A percentile compares a stretch with the other conserved stretches of the same genome.
These are phyloP conservation scores for Eudemis profundana DNA, from an alignment of 2,888 invertebrate species.

Conservation along the genomic window DNA sequence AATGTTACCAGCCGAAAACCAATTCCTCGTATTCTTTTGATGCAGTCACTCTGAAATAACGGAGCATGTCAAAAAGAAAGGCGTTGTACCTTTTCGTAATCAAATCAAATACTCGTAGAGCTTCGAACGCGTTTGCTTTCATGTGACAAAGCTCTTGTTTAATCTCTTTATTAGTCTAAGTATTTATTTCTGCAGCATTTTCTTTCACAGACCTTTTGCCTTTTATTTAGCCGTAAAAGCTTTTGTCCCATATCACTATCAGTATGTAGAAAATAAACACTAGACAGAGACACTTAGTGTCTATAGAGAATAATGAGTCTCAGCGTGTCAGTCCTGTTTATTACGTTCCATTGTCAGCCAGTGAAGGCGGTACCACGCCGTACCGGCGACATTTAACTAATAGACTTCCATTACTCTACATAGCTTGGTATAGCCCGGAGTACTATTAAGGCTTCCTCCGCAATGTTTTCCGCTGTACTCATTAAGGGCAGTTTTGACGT, in stretches of 20 bases:
- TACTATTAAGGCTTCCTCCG: conserved; percentile 41
- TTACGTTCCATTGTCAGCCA: neutral
- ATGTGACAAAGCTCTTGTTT: neutral
- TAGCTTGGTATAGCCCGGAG: conserved; percentile 8
- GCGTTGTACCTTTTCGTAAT: neutral
- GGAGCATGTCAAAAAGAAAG: conserved; percentile 2
- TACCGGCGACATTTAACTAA: conserved; percentile 35
- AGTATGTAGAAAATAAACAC: neutral
- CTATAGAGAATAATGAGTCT: neutral
- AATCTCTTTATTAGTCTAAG: neutral
- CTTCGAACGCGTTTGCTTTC: conserved; percentile 1
- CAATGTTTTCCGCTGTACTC: conserved; percentile 60
- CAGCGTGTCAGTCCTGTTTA: neutral
- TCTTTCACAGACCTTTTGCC: neutral
- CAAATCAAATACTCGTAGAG: neutral
- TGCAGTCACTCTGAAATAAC: conserved; percentile 1
- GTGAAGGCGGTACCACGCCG: conserved; percentile 1
- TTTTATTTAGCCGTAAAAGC: neutral
- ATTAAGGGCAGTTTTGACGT: conserved; percentile 66
- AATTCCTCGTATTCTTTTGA: conserved; percentile 15
- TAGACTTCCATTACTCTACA: conserved; percentile 16
- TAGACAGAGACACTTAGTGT: neutral
- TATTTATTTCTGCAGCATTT: neutral
- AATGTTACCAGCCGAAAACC: conserved; percentile 24
- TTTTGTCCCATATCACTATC: neutral